Evolutionary conservation across 2,113 vertebrate genomes (phyloP), one percentile per base, ranked within the genome.

Genomic region (Probosciger aterrimus): DNA sequence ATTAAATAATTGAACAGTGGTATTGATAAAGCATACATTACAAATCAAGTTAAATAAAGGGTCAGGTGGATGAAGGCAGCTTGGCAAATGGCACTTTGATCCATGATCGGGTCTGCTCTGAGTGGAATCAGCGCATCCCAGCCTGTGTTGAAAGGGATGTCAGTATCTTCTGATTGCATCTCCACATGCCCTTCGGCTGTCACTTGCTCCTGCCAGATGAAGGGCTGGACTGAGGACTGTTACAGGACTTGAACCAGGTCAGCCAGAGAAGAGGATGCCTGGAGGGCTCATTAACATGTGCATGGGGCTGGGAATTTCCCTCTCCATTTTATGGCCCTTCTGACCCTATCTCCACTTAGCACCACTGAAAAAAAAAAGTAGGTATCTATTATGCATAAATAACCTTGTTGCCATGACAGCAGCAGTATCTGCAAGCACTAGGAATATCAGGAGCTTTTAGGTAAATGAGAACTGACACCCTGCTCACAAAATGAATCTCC

Each of bases 361-460:
- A 89, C 71, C 65, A 50, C 2, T 1, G 14, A 18, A 24, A n/a
- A 33, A 18, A 39, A 78, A 64, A 78, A 84, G 37, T 39, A 94
- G 74, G 82, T 93, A 93, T 90, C 68, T 73, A 31, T 78, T 93
- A 91, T 85, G 94, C 86, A 96, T 93, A 93, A 97, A 96, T 93
- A 93, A 96, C 92, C 88, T 85, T 35, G 95, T 97, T 97, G 92
- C 91, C 88, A 97, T 95, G 95, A 50, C 97, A 96, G 74, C 95
- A 71, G 82, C 83, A 91, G 73, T 44, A 92, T 93, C 92, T 94
- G 93, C 90, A 69, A 94, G 94, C 92, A 86, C 79, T 50, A 71
- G 52, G 63, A 93, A 82, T 68, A 73, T 23, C 2, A 17, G 57
- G 62, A 89, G 88, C 93, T 95, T 87, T 91, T 87, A 92, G 86